Evolutionary conservation across 2,888 invertebrate genomes (phyloP), one percentile per base, ranked within the genome.

Genomic region (Biston stratarius): DNA sequence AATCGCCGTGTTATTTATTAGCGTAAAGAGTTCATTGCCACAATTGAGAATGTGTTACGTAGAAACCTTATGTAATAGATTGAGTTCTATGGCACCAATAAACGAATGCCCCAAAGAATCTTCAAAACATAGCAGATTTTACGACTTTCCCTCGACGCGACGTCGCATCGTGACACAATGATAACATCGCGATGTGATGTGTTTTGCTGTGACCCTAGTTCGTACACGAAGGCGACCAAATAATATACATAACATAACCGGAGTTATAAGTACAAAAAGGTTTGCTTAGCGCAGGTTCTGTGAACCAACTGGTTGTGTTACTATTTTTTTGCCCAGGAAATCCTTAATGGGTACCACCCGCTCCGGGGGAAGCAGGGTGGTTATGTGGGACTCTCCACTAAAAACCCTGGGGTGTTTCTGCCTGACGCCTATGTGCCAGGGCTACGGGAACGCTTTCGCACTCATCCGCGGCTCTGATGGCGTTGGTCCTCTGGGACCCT

Each of bases 101-200:
- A 59, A 49, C 8, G 5, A 10, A 36, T 47, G 7, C 40, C n/a
- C n/a, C 24, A 9, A 33, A 59, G 8, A 48, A 12, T 49, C 49
- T 59, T 59, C 40, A 40, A 33, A 49, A 42, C 48, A 58, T 45
- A 24, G 49, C 42, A 40, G 40, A 49, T 49, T 59, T 59, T 59
- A 59, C 59, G 59, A 59, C n/a, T 33, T 49, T 24, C n/a, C 49
- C 40, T 47, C 11, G 11, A 11, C 58, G 59, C 49, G 59, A 59
- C 48, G 42, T 59, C 59, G 59, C 59, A 12, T 49, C 40, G 40
- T 59, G 59, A 59, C 33, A 59, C 59, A 9, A 24, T 8, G 59
- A 59, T 59, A 49, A 49, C 42, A 49, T 42, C 59, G 34, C 24
- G 24, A 9, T 47, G 57, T 47, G 3, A 40, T 59, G 59, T 59